Base-by-base conservation (phyloP, 1,140 invertebrate species). In the Cydia splendana region DNA sequence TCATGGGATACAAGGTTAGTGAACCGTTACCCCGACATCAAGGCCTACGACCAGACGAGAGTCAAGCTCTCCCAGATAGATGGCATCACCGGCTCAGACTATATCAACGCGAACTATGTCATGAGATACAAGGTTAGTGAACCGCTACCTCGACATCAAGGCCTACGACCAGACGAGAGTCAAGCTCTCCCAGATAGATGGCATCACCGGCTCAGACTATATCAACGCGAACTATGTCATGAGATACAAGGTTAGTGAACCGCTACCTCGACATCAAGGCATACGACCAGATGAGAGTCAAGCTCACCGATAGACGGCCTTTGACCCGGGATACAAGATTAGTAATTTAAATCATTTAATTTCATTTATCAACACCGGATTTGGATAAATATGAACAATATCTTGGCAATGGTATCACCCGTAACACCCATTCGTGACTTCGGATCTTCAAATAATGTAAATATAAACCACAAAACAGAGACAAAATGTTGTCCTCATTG, bases 51-150 rank as follows among this genome's bases (percentile, higher is more conserved):
- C 93, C 98, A 99, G 93, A 98, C 97, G 7, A 93, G 98, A 82
- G 97, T 99, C 0, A 96, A 97, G 84, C 88, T 98, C 98, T 93
- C 95, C 0, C 95, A 96, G 79, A 93, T 97, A 5, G 97, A 97
- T 87, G 96, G 96, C 34, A 95, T 96, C 53, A 94, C 95, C 65
- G 96, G 96, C 4, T 96, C 96, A 0, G 97, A 98, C 91, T 99
- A 99, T 85, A 98, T 99, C 75, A 99, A 99, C 88, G 98, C 98
- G 0, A 98, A 98, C 86, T 97, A 97, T 84, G 97, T 99, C 0
- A 95, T 97, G 84, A 97, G 98, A 10, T 98, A 98, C 85, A 98
- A 98, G 89, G 93, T 94, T n/a, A 69, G 28, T 30, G 91, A 98
- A 98, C 94, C 94, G 96, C 28, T 98, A 98, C 87, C 97, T 97